Evolutionary conservation across 2,888 invertebrate species (phyloP), one percentile per base, ranked within the genome.

Genomic region (Mesoligia furuncula): DNA sequence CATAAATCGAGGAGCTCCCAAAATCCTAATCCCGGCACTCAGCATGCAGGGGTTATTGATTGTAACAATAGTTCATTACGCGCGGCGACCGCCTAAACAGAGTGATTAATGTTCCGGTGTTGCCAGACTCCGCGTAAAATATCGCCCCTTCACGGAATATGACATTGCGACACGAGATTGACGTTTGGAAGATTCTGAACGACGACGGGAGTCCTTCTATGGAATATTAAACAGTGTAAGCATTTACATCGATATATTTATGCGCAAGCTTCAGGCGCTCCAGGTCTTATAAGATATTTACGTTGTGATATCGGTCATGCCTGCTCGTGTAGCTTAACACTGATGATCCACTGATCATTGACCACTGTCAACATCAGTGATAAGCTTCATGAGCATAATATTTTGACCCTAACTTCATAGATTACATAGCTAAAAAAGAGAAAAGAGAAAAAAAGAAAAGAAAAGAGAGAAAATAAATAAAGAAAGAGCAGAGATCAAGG

Each of bases 11-110:
- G 39, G 31, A 70, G 61, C 54, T 81, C 70, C 75, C 73, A 39
- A 67, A 66, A 75, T 71, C 54, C 65, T 79, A 86, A 77, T 74
- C 79, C 82, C 72, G 42, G 71, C 79, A 77, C 76, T 81, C 76
- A 84, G 71, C 85, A 82, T 79, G 79, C 85, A 81, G 68, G 71
- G 80, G 85, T 88, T 87, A 90, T 90, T 89, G 90, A 90, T 90
- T 88, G 88, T 85, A 84, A 89, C 92, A 90, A 91, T 92, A 92
- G 91, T 92, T 93, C 92, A 93, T 92, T 86, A 86, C 84, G 81
- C 57, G 69, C 71, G 80, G 87, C 83, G 80, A 86, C 90, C 90
- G 89, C 90, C 91, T 90, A 91, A 91, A 81, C 86, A 75, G 73
- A 90, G 91, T 92, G 92, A 93, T 93, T 92, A 91, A 93, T 92